phyloP scores from a whole-genome alignment of 2,113 vertebrate species.

The Malaclemys terrapin region DNA sequence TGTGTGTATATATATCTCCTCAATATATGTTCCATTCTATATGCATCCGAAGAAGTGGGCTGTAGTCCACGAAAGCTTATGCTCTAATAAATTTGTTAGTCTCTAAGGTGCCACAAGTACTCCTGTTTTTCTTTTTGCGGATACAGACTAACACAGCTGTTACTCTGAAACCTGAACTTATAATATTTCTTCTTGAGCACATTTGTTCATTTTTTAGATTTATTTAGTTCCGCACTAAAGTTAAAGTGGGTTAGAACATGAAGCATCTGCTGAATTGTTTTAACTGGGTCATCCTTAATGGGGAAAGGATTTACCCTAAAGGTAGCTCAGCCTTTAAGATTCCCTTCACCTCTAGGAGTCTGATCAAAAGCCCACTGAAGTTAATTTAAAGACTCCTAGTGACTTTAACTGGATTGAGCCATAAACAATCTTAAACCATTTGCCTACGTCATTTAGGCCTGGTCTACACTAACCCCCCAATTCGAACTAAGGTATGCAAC shows the following conservation, averaged over 20 bases:
- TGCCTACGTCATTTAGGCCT: neutral
- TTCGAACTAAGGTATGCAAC: no score
- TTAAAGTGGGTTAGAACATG: neutral
- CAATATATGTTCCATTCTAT: no score
- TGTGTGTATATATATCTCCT: no score
- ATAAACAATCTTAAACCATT: neutral
- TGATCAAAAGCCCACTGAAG: neutral
- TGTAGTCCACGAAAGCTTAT: no score
- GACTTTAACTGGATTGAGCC: neutral
- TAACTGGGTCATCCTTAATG: neutral
- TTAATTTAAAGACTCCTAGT: neutral
- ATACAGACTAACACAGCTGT: no score
- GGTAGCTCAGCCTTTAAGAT: neutral
- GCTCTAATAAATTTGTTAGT: no score
- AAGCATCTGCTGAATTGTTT: neutral
- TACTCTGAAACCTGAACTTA: no score
- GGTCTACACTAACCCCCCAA: no score
- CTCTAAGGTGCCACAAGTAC: no score
- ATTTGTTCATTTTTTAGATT: neutral
- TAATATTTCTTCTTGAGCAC: neutral
- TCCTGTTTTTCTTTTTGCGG: no score
- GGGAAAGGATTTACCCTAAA: neutral
- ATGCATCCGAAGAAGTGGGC: no score
- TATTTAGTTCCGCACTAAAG: neutral
- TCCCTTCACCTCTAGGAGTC: neutral